Evolutionary conservation across 2,797 vertebrate species (phyloP).

Genomic region (Geotrypetes seraphini): DNA sequence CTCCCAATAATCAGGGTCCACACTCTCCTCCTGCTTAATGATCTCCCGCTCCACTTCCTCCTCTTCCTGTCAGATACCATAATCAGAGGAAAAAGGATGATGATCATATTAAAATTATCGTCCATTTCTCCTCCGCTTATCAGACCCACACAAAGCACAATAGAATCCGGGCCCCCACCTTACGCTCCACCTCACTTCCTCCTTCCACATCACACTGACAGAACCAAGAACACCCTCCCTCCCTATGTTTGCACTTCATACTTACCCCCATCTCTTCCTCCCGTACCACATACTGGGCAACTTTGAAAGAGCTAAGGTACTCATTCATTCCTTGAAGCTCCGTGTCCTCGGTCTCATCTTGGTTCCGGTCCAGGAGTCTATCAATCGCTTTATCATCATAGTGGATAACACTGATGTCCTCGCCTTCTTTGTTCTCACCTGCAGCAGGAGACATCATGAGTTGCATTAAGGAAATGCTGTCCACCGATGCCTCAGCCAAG

Average conservation of each 20-base stretch:
- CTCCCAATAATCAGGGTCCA: slow-evolving; percentile 97
- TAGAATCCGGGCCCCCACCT: background rate
- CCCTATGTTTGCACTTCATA: slow-evolving; percentile 4
- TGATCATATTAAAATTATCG: no score
- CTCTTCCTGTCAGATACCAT: slow-evolving; percentile 63
- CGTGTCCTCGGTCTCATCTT: slow-evolving; percentile 88
- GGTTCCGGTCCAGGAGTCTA: slow-evolving; percentile 85
- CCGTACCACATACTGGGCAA: slow-evolving; percentile 95
- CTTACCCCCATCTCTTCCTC: slow-evolving; percentile 96
- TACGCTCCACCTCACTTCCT: background rate
- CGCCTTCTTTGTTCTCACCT: slow-evolving; percentile 90
- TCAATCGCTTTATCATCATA: slow-evolving; percentile 94
- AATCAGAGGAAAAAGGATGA: no score
- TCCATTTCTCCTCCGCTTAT: no score
- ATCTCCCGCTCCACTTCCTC: slow-evolving; percentile 95
- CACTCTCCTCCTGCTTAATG: slow-evolving; percentile 96
- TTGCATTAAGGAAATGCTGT: background rate
- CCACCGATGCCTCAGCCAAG: background rate
- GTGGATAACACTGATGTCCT: slow-evolving; percentile 94
- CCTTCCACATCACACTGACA: background rate
- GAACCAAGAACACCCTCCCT: background rate
- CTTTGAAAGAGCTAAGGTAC: slow-evolving; percentile 97
- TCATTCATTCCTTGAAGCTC: slow-evolving; percentile 98
- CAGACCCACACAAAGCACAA: background rate
- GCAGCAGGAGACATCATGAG: background rate